Evolutionary conservation across 2,113 vertebrate genomes (phyloP).

Genomic region (Suricata suricatta): DNA sequence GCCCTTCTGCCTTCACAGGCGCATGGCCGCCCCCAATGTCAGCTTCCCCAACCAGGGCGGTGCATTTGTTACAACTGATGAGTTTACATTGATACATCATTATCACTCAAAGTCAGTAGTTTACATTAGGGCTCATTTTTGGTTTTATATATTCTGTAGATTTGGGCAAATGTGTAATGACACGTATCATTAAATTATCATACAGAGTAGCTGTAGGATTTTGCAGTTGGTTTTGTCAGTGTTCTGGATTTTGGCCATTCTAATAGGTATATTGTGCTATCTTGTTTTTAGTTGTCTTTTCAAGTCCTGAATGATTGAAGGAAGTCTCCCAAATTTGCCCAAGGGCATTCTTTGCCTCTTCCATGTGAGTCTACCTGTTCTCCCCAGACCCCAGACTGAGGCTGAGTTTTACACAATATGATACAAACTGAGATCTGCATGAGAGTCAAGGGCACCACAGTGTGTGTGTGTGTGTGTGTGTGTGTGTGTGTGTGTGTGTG

Average conservation of each 20-base stretch:
- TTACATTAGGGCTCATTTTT: background rate
- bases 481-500: background rate
- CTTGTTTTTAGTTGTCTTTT: conserved; percentile 7
- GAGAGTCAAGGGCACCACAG: background rate
- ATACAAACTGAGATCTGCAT: background rate
- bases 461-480: background rate
- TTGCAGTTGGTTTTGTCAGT: background rate
- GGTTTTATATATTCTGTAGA: background rate
- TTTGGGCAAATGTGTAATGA: background rate
- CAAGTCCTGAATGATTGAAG: background rate
- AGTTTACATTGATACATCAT: background rate
- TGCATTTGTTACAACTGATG: no score
- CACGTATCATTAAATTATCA: background rate
- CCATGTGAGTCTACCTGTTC: background rate
- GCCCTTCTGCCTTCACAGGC: background rate
- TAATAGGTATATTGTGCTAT: background rate
- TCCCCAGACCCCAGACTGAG: background rate
- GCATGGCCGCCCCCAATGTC: background rate
- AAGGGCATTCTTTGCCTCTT: background rate
- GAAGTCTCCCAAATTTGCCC: background rate
- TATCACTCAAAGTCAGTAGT: background rate
- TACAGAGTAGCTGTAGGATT: background rate
- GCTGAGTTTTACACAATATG: background rate
- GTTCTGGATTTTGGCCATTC: background rate
- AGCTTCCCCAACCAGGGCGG: background rate